phyloP scores from a whole-genome alignment of 2,888 invertebrate species.

The Tetramorium bicarinatum region DNA sequence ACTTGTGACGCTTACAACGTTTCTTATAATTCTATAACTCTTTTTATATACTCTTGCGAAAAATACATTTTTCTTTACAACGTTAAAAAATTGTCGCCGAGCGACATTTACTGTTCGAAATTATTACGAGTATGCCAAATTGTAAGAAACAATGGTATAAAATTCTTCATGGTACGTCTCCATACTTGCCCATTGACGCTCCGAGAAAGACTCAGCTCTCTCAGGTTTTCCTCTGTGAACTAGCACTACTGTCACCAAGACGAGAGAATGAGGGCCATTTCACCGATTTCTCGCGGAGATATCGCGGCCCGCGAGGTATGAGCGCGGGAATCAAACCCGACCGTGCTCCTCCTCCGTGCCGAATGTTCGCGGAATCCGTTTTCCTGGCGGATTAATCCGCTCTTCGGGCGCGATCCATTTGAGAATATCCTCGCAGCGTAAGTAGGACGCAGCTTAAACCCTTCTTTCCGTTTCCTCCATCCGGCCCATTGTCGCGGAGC shows the following conservation, averaged over 20 bases:
- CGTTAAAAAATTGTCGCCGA: not conserved
- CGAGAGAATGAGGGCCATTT: constrained; percentile 33
- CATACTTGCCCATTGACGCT: not conserved
- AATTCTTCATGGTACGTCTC: not conserved
- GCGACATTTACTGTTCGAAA: not conserved
- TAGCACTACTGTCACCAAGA: not conserved
- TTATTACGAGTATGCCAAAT: not conserved
- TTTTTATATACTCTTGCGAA: not conserved
- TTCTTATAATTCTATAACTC: not conserved
- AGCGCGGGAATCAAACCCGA: constrained; percentile 64
- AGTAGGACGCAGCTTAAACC: constrained; percentile 82
- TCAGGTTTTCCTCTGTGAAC: constrained; percentile 27
- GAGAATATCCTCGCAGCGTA: constrained; percentile 77
- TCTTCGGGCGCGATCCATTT: constrained; percentile 80
- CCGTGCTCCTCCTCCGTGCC: constrained; percentile 53
- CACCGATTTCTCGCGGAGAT: constrained; percentile 40
- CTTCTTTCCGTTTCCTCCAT: constrained; percentile 80
- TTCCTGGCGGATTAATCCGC: constrained; percentile 78
- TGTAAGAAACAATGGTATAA: not conserved
- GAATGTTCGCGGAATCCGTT: constrained; percentile 74
- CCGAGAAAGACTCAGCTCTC: not conserved
- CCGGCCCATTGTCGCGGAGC: constrained; percentile 81
- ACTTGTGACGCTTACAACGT: not conserved
- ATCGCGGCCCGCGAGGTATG: constrained; percentile 15
- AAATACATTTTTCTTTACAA: constrained; percentile 3